A percentile compares a stretch with the other conserved stretches of the same genome.
These are phyloP conservation scores for Engystomops pustulosus DNA, from an alignment of 2,113 vertebrate genomes.

Conservation along the genomic window DNA sequence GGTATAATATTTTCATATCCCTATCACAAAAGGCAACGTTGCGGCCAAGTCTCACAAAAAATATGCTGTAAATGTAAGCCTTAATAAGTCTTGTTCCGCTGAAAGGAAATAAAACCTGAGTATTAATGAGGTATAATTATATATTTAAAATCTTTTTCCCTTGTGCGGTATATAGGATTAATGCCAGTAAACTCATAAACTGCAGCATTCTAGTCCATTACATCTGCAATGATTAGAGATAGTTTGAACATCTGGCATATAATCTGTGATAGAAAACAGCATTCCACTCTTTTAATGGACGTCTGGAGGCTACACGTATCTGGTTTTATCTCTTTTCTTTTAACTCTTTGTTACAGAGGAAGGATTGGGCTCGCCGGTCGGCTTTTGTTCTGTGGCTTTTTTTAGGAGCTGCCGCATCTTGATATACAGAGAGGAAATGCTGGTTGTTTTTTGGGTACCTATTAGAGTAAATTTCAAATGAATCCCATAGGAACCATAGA, in stretches of 20 bases:
- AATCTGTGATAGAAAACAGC: conserved; percentile 93
- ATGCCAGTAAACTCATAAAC: conserved; percentile 96
- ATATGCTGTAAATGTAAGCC: conserved; percentile 86
- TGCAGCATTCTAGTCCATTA: conserved; percentile 98
- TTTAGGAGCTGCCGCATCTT: background rate
- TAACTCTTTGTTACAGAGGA: conserved; percentile 80
- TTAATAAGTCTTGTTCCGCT: conserved; percentile 89
- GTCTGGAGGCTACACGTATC: conserved; percentile 93
- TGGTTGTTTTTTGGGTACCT: conserved; percentile 35
- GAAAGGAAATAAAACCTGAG: conserved; percentile 89
- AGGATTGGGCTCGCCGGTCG: conserved; percentile 57
- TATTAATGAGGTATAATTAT: conserved; percentile 98
- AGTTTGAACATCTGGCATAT: conserved; percentile 96
- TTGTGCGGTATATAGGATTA: conserved; percentile 91
- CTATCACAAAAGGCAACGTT: conserved; percentile 69
- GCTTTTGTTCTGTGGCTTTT: conserved; percentile 16
- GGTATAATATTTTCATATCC: conserved; percentile 67
- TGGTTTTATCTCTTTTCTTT: conserved; percentile 84
- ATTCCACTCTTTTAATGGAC: conserved; percentile 92
- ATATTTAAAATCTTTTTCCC: conserved; percentile 92
- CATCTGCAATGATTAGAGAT: conserved; percentile 98
- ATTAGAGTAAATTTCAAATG: conserved; percentile 30
- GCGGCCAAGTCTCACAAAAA: conserved; percentile 73
- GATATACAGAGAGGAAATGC: background rate
- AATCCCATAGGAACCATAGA: conserved; percentile 37